Conservation (phyloP, 1,140 invertebrate genomes). For the Drosophila nasuta region DNA sequence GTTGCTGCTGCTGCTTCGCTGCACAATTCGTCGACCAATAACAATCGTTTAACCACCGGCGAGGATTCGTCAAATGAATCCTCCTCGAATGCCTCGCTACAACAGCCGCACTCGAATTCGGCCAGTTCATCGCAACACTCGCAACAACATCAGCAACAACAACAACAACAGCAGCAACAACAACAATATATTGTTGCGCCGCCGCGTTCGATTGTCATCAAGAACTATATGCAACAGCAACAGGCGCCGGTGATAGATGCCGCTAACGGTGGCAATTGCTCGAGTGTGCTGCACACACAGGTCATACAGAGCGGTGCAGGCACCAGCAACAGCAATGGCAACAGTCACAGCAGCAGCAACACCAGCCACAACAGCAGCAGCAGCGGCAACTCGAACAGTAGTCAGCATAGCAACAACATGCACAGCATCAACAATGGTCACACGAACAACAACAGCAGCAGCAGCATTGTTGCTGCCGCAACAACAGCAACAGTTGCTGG, state of each 20-base stretch:
- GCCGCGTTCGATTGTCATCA: constrained; percentile 79
- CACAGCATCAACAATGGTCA: constrained; percentile 22
- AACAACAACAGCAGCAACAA: constrained; percentile 56
- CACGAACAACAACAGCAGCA: constrained; percentile 27
- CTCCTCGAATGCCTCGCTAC: constrained; percentile 79
- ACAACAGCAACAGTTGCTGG: constrained; percentile 66
- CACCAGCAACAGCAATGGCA: constrained; percentile 60
- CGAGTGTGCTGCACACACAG: constrained; percentile 74
- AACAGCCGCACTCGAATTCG: constrained; percentile 70
- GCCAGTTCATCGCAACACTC: constrained; percentile 47
- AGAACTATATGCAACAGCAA: constrained; percentile 72
- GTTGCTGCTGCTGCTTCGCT: constrained; percentile 29
- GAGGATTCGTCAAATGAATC: constrained; percentile 80
- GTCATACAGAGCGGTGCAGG: constrained; percentile 80
- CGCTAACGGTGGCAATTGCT: constrained; percentile 45
- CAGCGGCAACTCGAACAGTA: constrained; percentile 33
- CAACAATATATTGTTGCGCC: constrained; percentile 72
- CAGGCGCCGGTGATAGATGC: constrained; percentile 18
- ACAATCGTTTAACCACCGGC: constrained; percentile 71
- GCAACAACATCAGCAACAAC: constrained; percentile 45
- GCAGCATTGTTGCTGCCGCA: constrained; percentile 21
- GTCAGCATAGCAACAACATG: constrained; percentile 18
- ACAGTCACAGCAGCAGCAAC: constrained; percentile 31
- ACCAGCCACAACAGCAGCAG: constrained; percentile 15
- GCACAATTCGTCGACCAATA: constrained; percentile 60